Conservation (phyloP, 2,888 invertebrate species). For the Creontiades dilutus region DNA sequence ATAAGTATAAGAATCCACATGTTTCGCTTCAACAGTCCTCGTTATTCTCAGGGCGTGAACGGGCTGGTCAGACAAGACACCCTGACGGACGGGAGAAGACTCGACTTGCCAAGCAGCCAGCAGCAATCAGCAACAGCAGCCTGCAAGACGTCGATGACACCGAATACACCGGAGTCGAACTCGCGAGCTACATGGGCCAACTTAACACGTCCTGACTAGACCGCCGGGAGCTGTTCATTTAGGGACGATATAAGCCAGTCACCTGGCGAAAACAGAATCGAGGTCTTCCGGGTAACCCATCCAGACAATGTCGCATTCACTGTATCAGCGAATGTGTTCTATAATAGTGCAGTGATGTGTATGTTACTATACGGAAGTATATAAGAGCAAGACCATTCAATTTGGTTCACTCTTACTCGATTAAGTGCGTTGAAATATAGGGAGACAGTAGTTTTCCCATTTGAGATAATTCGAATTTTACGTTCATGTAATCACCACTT, state of each 20-base stretch:
- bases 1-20: too few species aligned
- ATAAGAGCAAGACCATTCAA: not conserved
- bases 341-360: not conserved
- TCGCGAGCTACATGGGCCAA: constrained; percentile 85
- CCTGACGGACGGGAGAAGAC: constrained; percentile 33
- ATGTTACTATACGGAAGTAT: not conserved
- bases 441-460: too few species aligned
- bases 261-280: not conserved
- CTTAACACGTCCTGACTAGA: constrained; percentile 79
- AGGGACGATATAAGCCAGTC: constrained; percentile 41
- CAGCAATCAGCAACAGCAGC: constrained; percentile 86
- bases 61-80: constrained; percentile 20
- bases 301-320: constrained; percentile 46
- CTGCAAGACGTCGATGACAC: constrained; percentile 84
- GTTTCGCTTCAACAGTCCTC: too few species aligned
- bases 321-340: constrained; percentile 51
- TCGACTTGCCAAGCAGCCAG: constrained; percentile 64
- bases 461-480: too few species aligned
- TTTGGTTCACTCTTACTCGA: too few species aligned
- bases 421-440: too few species aligned
- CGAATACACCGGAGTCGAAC: constrained; percentile 84
- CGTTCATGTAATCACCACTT: too few species aligned
- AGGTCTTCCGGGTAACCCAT: not conserved
- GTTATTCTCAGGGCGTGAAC: constrained; percentile 45
- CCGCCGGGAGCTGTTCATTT: constrained; percentile 39